Evolutionary conservation across 2,888 invertebrate genomes (phyloP).

Genomic region (Sarcophaga caerulescens): DNA sequence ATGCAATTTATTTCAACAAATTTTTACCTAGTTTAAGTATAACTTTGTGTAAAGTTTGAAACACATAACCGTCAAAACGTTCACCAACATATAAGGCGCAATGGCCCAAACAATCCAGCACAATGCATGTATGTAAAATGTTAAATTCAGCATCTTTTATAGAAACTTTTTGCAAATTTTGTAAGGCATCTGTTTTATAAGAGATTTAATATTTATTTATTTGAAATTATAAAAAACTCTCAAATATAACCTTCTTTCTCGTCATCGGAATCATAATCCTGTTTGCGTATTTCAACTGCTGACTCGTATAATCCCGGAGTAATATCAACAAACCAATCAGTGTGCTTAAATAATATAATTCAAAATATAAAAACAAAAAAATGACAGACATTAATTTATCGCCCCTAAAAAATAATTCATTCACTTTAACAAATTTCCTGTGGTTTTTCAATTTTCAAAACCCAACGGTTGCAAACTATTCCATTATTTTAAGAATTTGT

Average conservation of each 20-base stretch:
- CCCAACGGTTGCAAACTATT: no score
- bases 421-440: no score
- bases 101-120: conserved; percentile 87
- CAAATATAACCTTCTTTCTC: conserved; percentile 69
- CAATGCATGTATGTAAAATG: conserved; percentile 85
- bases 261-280: conserved; percentile 78
- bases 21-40: conserved; percentile 86
- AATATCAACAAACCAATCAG: conserved; percentile 77
- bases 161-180: conserved; percentile 72
- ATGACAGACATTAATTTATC: not conserved
- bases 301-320: conserved; percentile 81
- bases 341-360: conserved; percentile 70
- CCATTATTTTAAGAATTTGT: no score
- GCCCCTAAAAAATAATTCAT: no score
- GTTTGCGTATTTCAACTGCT: conserved; percentile 78
- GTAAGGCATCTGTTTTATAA: conserved; percentile 59
- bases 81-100: conserved; percentile 83
- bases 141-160: conserved; percentile 83
- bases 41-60: conserved; percentile 86
- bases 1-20: not conserved
- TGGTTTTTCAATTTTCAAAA: no score
- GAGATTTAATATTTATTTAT: not conserved
- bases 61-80: conserved; percentile 84
- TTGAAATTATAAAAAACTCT: not conserved
- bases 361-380: not conserved